Evolutionary conservation across 2,888 invertebrate genomes (phyloP), one percentile per base, ranked within the genome.

Genomic region (Protophormia terraenovae): DNA sequence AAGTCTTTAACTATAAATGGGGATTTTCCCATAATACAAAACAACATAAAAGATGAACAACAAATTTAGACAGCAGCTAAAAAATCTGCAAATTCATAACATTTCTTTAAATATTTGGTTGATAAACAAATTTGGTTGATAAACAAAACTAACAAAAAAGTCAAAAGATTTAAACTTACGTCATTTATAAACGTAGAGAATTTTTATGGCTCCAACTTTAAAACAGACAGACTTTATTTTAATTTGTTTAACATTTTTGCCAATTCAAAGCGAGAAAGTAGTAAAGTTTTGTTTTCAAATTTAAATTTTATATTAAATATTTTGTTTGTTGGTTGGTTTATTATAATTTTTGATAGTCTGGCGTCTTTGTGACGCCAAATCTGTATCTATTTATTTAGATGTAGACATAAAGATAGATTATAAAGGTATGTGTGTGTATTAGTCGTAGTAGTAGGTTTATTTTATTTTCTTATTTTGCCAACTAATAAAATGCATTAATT

Each of bases 231-330:
- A n/a, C n/a, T n/a, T 58, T 58, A 22, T 53, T 53, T 58, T 38
- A 14, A 35, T 35, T 71, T 53, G 19, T 7, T 29, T 19, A 19
- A 58, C 45, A n/a, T 41, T 55, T 47, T 47, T 24, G 3, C 32
- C 6, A 77, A 35, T 60, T 60, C 86, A 83, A 67, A 84, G 27
- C 72, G 81, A 86, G 88, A 87, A 87, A 88, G 87, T 89, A 88
- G 89, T 89, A 89, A 90, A 90, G 88, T 89, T 89, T 73, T 62
- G 50, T 72, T 45, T 32, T 79, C n/a, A 27, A 47, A 50, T 62
- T 35, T 16, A 45, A 29, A 55, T 67, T 66, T 66, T 45, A 29
- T 64, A 16, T 38, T n/a, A n/a, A n/a, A n/a, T n/a, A n/a, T n/a
- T n/a, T n/a, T n/a, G n/a, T n/a, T n/a, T n/a, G n/a, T n/a, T n/a